phyloP scores from a whole-genome alignment of 2,888 invertebrate species.

The Odontocerum albicorne region DNA sequence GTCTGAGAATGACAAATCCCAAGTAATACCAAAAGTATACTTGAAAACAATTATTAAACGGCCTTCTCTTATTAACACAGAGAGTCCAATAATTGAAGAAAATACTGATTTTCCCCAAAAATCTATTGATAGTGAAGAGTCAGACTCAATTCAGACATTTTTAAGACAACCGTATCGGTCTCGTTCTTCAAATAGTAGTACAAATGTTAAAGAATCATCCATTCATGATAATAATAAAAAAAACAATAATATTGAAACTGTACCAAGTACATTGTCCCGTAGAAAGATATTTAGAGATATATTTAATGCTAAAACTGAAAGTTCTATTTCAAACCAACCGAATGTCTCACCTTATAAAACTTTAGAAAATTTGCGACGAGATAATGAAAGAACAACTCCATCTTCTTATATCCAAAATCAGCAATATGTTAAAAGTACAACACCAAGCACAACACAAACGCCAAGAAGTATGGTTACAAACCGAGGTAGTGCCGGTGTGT shows the following conservation, averaged over 20 bases:
- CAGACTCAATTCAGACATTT: slow-evolving; percentile 28
- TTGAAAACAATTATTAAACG: slow-evolving; percentile 44
- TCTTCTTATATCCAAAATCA: slow-evolving; percentile 22
- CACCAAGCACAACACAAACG: slow-evolving; percentile 22
- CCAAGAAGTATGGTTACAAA: slow-evolving; percentile 25
- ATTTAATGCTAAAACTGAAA: slow-evolving; percentile 43
- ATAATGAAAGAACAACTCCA: slow-evolving; percentile 40
- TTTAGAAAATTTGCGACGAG: slow-evolving; percentile 51
- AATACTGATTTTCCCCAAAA: not conserved
- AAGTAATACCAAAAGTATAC: slow-evolving; percentile 26
- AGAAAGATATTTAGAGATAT: slow-evolving; percentile 45
- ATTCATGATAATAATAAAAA: slow-evolving; percentile 32
- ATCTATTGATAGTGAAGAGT: slow-evolving; percentile 26
- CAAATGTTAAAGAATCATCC: slow-evolving; percentile 10
- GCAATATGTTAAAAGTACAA: slow-evolving; percentile 6
- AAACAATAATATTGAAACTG: slow-evolving; percentile 32
- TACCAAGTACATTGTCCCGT: slow-evolving; percentile 39
- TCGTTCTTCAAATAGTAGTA: slow-evolving; percentile 6
- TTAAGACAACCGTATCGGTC: slow-evolving; percentile 29
- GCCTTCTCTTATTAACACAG: slow-evolving; percentile 39
- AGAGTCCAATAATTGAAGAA: slow-evolving; percentile 3
- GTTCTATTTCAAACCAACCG: slow-evolving; percentile 44
- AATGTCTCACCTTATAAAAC: slow-evolving; percentile 58
- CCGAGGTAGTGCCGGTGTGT: slow-evolving; percentile 33
- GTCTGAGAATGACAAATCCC: slow-evolving; percentile 18